Evolutionary conservation across 2,888 invertebrate genomes (phyloP).

Genomic region (Uropetala carovei): DNA sequence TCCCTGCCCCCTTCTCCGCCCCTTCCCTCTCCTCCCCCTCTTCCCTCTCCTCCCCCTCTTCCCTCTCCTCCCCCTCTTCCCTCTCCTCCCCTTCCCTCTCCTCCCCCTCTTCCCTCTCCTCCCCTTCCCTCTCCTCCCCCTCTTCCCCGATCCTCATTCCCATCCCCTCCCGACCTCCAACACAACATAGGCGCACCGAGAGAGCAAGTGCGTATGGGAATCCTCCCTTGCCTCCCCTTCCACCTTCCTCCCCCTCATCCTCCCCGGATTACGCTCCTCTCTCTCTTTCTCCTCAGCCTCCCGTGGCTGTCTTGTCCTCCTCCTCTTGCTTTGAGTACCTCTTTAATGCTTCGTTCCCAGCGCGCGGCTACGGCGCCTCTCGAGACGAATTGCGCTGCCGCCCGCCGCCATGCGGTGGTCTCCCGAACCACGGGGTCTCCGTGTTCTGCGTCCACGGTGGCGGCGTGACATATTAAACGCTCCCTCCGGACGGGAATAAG

Average conservation of each 20-base stretch:
- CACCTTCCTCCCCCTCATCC: background rate
- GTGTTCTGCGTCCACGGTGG: constrained; percentile 61
- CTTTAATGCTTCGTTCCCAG: background rate
- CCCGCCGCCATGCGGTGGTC: constrained; percentile 1
- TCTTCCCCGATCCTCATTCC: background rate
- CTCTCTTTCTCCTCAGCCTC: background rate
- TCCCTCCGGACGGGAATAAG: constrained; percentile 44
- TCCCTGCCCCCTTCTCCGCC: background rate
- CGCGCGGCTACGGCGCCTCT: background rate
- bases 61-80: background rate
- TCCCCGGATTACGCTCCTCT: background rate
- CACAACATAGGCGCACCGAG: background rate
- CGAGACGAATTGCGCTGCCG: constrained; percentile 14
- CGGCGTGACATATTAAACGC: constrained; percentile 64
- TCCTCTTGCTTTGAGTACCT: background rate
- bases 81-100: background rate
- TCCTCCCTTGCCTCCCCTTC: background rate
- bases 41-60: background rate
- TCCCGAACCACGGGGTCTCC: constrained; percentile 39
- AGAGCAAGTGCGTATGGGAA: background rate
- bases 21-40: background rate
- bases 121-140: background rate
- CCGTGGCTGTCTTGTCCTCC: background rate
- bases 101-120: background rate
- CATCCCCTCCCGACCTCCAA: background rate